These are phyloP conservation scores for Diglossa brunneiventris DNA, from an alignment of 2,113 vertebrate species.

Conservation along the genomic window DNA sequence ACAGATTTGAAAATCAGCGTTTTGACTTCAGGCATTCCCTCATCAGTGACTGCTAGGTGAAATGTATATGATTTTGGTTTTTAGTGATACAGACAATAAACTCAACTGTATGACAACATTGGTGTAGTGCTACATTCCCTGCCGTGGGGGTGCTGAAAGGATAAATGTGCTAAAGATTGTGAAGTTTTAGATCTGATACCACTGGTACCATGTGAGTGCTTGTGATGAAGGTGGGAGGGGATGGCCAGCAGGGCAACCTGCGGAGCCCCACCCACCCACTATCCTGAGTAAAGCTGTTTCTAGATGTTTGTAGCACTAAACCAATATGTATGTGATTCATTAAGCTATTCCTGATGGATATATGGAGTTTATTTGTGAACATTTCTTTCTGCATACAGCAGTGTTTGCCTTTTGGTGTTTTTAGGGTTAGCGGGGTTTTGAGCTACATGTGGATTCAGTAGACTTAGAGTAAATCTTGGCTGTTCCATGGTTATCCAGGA, in stretches of 20 bases:
- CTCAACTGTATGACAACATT: background rate
- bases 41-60: background rate
- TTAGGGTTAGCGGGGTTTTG: background rate
- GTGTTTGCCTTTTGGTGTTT: background rate
- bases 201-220: background rate
- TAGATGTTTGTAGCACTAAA: background rate
- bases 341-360: background rate
- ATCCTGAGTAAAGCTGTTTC: background rate
- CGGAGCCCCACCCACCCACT: background rate
- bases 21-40: background rate
- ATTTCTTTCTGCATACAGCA: background rate
- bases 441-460: conserved; percentile 15
- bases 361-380: background rate
- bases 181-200: background rate
- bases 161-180: background rate
- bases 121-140: background rate
- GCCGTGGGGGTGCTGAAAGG: background rate
- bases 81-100: background rate
- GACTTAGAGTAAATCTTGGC: background rate
- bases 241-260: background rate
- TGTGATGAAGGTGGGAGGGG: background rate
- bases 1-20: background rate
- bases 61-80: background rate
- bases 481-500: background rate
- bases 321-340: background rate